Evolutionary conservation across 2,797 vertebrate species (phyloP).

Genomic region (Mormyrops attenuatus): DNA sequence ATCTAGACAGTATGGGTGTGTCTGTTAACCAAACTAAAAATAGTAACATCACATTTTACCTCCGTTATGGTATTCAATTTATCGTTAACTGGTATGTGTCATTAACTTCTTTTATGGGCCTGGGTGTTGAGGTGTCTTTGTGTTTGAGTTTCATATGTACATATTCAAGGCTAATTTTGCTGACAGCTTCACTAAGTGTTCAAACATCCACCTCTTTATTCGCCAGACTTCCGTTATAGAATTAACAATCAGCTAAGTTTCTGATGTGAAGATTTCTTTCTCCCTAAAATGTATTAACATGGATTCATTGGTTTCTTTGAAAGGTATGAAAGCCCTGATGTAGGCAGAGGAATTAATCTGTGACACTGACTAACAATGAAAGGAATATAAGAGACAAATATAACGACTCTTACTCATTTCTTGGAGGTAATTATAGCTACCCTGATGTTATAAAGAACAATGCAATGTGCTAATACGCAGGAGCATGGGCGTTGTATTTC

Average conservation of each 20-base stretch:
- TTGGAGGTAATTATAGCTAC: conserved; percentile 12
- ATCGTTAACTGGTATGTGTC: neutral
- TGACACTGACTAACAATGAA: conserved; percentile 1
- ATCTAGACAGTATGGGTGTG: neutral
- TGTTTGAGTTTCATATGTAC: neutral
- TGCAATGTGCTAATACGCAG: conserved; percentile 11
- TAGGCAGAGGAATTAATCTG: neutral
- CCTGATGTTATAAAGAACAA: conserved; percentile 2
- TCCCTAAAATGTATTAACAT: neutral
- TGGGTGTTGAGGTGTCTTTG: neutral
- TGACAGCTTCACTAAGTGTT: neutral
- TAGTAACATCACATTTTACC: neutral
- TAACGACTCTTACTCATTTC: neutral
- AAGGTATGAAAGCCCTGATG: neutral
- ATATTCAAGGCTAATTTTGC: neutral
- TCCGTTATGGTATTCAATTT: neutral
- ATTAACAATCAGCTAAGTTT: neutral
- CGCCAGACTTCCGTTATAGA: neutral
- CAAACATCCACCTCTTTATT: neutral
- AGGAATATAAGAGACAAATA: neutral
- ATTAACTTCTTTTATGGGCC: neutral
- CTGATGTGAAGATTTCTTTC: neutral
- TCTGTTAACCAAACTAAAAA: neutral
- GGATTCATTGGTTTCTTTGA: neutral
- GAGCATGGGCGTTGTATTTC: neutral